Evolutionary conservation across 2,113 vertebrate species (phyloP).

Genomic region (Phrynocephalus versicolor): DNA sequence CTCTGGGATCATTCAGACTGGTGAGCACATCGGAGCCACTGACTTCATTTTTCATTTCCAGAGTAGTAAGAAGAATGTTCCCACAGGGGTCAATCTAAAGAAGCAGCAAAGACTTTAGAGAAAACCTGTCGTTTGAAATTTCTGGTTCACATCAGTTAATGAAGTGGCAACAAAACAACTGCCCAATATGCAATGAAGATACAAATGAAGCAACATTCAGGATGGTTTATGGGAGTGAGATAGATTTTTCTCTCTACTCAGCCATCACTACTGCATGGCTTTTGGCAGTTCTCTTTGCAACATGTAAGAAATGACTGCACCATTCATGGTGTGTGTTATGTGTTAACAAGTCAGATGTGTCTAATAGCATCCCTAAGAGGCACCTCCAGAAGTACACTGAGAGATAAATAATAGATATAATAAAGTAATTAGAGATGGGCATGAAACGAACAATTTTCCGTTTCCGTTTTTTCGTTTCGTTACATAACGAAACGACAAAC

Average conservation of each 20-base stretch:
- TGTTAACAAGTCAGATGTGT: too few relatives aligned
- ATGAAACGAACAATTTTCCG: too few relatives aligned
- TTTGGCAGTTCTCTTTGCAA: neutral
- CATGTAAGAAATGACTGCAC: neutral
- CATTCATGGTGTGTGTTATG: neutral
- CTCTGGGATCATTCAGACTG: conserved; percentile 73
- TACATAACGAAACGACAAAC: too few relatives aligned
- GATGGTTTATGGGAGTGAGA: too few relatives aligned
- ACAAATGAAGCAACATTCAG: neutral
- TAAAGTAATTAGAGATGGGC: too few relatives aligned
- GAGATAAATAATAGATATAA: too few relatives aligned
- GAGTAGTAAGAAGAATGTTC: conserved; percentile 87
- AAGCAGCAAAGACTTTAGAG: conserved; percentile 54
- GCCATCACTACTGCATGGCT: neutral
- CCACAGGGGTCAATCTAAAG: conserved; percentile 87
- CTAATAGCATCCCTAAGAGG: too few relatives aligned
- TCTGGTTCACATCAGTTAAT: neutral
- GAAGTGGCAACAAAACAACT: neutral
- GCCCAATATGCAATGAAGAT: neutral
- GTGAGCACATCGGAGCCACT: conserved; percentile 79
- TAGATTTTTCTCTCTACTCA: too few relatives aligned
- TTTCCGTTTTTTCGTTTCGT: too few relatives aligned
- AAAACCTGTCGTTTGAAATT: neutral
- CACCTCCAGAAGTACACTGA: too few relatives aligned
- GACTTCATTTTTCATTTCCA: conserved; percentile 80